Evolutionary conservation across 2,797 vertebrate genomes (phyloP), one percentile per base, ranked within the genome.

Genomic region (Danio jaintianensis): DNA sequence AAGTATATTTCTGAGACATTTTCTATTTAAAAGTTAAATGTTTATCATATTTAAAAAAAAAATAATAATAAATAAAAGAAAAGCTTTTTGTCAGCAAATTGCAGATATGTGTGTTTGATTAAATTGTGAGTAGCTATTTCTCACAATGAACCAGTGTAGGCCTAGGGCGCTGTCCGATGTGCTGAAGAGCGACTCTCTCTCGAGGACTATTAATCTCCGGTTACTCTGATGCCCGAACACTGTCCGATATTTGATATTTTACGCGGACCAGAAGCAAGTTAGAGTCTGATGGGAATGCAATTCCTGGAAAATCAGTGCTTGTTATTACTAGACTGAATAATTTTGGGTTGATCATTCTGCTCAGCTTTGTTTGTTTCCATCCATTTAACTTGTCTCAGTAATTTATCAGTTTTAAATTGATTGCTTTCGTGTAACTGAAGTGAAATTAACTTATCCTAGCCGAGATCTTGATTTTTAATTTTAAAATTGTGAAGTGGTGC

Each of bases 151-250:
- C 45, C 45, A 2, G 45, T 4, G 48, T 13, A 4, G 43, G 5
- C 15, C 11, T 5, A 20, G 3, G 12, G n/a, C 7, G 71, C 79
- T 81, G 53, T 75, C 79, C 62, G 9, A 29, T 71, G 79, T 81
- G 43, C 79, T 81, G 43, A 61, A 42, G 18, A 4, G 5, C 0
- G 7, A 15, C 12, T 43, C 8, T 43, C 8, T 15, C 16, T 15
- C 10, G 0, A 18, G 5, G 20, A 50, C 22, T 12, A 47, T 36
- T 7, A 22, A 1, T 71, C 40, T 59, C n/a, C 20, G 15, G 9
- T 7, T 50, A 15, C 36, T 42, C 8, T 8, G 36, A 53, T 29
- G 18, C 2, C 18, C 0, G 9, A 53, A 36, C 8, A 18, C 29
- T 52, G 6, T 6, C 4, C 3, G 38, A 52, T 12, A 71, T 62